Evolutionary conservation across 2,888 invertebrate species (phyloP).

Genomic region (Drosophila tripunctata): DNA sequence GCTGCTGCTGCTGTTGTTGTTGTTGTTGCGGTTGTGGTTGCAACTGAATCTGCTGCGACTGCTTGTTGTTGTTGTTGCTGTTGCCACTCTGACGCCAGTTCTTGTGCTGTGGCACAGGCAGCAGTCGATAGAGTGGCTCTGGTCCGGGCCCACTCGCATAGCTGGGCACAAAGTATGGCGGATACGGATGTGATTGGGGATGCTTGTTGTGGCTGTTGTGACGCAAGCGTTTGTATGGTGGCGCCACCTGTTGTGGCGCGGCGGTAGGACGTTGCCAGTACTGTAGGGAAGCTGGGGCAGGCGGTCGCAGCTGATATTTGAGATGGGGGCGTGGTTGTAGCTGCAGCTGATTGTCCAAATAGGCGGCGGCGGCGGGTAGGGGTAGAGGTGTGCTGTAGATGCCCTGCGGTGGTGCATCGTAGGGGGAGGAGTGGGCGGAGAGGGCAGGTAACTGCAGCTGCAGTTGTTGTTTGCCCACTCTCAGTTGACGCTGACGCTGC

Average conservation of each 20-base stretch:
- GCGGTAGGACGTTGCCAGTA: constrained; percentile 69
- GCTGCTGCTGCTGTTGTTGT: constrained; percentile 85
- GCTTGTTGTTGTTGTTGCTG: constrained; percentile 49
- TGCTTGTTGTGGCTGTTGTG: constrained; percentile 38
- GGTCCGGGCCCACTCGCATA: constrained; percentile 55
- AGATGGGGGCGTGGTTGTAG: neutral
- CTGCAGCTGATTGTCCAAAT: constrained; percentile 55
- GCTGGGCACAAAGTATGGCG: constrained; percentile 68
- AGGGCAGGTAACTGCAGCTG: constrained; percentile 30
- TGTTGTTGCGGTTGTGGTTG: constrained; percentile 29
- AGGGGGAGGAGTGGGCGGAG: constrained; percentile 30
- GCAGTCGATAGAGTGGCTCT: constrained; percentile 56
- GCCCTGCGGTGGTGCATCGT: constrained; percentile 34
- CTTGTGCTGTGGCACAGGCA: constrained; percentile 59
- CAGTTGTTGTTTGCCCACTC: constrained; percentile 18
- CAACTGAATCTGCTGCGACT: constrained; percentile 86
- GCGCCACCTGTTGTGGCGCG: constrained; percentile 14
- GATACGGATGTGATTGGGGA: constrained; percentile 59
- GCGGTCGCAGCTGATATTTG: constrained; percentile 1
- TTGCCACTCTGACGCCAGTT: constrained; percentile 56
- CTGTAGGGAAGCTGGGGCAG: constrained; percentile 54
- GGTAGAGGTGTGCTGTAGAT: constrained; percentile 55
- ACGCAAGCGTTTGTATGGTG: constrained; percentile 53
- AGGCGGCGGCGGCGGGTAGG: constrained; percentile 41
- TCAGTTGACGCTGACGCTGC: constrained; percentile 26